Percentiles rank a stretch among this genome's conserved stretches.
Conservation (phyloP, 2,113 vertebrate genomes). For the Potamarius usumacintae region DNA sequence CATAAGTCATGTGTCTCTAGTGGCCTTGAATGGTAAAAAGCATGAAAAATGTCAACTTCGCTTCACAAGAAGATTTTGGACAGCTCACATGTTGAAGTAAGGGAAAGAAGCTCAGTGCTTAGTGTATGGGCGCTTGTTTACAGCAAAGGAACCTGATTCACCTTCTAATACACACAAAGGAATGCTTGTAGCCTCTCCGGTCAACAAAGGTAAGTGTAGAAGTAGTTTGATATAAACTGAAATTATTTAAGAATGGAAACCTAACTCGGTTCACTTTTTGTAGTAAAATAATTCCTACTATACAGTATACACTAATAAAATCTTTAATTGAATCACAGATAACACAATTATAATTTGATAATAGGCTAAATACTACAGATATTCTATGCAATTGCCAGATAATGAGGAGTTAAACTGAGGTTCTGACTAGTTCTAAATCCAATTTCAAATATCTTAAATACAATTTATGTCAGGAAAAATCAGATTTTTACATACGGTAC, state of each 20-base stretch:
- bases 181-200: not conserved
- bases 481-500: not conserved
- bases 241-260: not conserved
- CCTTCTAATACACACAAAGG: not conserved
- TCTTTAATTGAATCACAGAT: not conserved
- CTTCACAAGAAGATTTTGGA: constrained; percentile 17
- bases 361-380: not conserved
- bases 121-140: not conserved
- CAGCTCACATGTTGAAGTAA: not conserved
- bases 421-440: not conserved
- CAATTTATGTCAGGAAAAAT: not conserved
- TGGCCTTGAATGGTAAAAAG: constrained; percentile 48
- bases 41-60: not conserved
- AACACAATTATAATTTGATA: not conserved
- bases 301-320: no score
- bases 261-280: not conserved
- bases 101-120: not conserved
- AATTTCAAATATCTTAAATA: not conserved
- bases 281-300: not conserved
- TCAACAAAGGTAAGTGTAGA: not conserved
- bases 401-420: not conserved
- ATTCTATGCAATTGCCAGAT: not conserved
- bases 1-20: constrained; percentile 56
- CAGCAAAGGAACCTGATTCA: not conserved
- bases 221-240: not conserved